Base-by-base conservation (phyloP, 2,113 vertebrate genomes). In the Tachuris rubrigastra region DNA sequence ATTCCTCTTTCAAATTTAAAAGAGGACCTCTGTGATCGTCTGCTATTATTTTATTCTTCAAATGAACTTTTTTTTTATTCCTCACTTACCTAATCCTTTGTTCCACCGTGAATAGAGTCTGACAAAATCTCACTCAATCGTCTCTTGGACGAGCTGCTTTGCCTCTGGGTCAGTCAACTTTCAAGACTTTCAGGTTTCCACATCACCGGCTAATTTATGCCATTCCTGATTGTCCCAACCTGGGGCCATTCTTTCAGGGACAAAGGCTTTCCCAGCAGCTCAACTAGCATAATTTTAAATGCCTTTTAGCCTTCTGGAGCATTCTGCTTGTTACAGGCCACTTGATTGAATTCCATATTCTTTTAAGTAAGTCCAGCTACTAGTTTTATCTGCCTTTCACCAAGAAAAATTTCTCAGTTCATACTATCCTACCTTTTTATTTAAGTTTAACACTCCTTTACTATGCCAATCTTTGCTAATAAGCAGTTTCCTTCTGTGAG, bases 11-110 rank as follows among this genome's bases (percentile, higher is more conserved):
- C 46, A 88, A 58, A 74, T 94, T 62, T 87, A 42, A 90, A 77
- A 60, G 71, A 86, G 88, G 59, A 49, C 14, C 41, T 89, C 91
- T 96, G 59, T 92, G 89, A 90, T 95, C 53, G n/a, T 68, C 28
- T 58, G 15, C 84, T 69, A 33, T 86, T 90, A 77, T 92, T 86
- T 88, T 73, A 65, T 35, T 86, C 77, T 94, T 94, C 84, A 91
- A 62, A 92, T 77, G 90, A 89, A 77, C n/a, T 53, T 80, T 7
- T 24, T 44, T 86, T 88, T 81, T 78, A 56, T 89, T 84, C 63
- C 65, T 94, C 50, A 53, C 44, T 79, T 94, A 31, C 3, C 35
- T 86, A 90, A 71, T 62, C 60, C 55, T 88, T 91, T 89, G 59
- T 89, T 68, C 21, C 37, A 27, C 55, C n/a, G 3, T 66, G 76